Evolutionary conservation across 2,797 vertebrate species (phyloP).

Genomic region (Gymnothorax reevesii): DNA sequence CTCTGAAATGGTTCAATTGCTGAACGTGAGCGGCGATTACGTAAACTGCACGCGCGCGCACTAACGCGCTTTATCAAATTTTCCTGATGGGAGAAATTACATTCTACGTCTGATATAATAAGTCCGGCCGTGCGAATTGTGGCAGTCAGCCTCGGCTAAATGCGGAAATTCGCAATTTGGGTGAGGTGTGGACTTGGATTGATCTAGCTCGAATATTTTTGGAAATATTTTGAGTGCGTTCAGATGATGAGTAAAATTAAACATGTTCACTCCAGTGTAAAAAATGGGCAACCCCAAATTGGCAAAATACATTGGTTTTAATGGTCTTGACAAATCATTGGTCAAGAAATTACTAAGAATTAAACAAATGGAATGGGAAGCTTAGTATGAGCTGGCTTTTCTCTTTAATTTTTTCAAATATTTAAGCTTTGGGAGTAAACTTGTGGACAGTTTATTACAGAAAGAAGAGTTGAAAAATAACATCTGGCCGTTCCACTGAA

Average conservation of each 20-base stretch:
- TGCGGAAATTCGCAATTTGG: constrained; percentile 40
- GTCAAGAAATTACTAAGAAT: no score
- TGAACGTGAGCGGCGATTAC: neutral
- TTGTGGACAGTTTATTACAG: no score
- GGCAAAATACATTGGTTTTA: no score
- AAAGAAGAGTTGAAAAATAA: no score
- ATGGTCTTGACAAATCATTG: no score
- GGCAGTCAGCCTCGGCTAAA: constrained; percentile 41
- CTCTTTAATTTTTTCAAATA: no score
- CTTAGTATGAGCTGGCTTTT: no score
- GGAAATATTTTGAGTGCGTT: constrained; percentile 37
- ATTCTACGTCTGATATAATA: constrained; percentile 29
- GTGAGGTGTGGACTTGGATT: constrained; percentile 29
- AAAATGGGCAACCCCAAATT: no score
- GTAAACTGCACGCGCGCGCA: neutral
- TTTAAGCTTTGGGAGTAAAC: no score
- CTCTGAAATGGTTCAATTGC: neutral
- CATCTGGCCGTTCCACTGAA: no score
- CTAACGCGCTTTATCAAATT: constrained; percentile 37
- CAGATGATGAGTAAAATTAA: constrained; percentile 3
- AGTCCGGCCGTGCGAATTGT: constrained; percentile 40
- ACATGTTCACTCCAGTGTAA: neutral
- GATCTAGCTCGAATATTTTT: constrained; percentile 33
- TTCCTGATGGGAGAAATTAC: constrained; percentile 41
- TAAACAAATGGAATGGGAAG: no score